Percentiles rank a stretch among this genome's conserved stretches.
phyloP scores from a whole-genome alignment of 2,888 invertebrate species.

The Pyralis farinalis region DNA sequence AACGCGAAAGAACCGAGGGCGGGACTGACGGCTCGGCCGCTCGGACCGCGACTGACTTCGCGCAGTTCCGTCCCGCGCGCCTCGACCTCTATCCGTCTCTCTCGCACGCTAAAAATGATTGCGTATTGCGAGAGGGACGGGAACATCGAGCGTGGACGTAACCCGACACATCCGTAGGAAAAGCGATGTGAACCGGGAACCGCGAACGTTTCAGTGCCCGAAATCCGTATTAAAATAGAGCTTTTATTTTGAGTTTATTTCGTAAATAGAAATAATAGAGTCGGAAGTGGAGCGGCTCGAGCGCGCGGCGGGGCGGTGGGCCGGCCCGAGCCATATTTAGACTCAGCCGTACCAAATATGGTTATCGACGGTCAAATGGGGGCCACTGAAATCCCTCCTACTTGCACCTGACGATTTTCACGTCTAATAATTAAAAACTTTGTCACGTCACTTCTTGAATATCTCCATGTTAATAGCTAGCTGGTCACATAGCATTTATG shows the following conservation, averaged over 20 bases:
- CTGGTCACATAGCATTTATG: conserved; percentile 13
- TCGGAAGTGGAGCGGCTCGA: conserved; percentile 70
- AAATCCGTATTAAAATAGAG: conserved; percentile 78
- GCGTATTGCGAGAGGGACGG: conserved; percentile 49
- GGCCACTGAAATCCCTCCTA: conserved; percentile 90
- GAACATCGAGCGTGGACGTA: conserved; percentile 47
- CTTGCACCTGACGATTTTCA: conserved; percentile 77
- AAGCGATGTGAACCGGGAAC: conserved; percentile 63
- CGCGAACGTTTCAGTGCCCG: conserved; percentile 72
- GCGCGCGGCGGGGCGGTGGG: conserved; percentile 81
- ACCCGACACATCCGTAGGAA: conserved; percentile 79
- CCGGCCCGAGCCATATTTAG: conserved; percentile 91
- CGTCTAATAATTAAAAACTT: conserved; percentile 77
- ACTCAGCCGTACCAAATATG: conserved; percentile 90
- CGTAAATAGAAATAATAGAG: conserved; percentile 81
- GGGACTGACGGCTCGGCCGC: conserved; percentile 81
- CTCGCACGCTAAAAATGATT: conserved; percentile 34
- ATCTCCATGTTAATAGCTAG: conserved; percentile 17
- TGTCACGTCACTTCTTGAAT: conserved; percentile 65
- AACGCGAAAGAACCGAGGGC: conserved; percentile 76
- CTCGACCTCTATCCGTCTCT: conserved; percentile 69
- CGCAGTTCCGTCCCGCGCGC: conserved; percentile 63
- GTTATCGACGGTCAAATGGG: conserved; percentile 89
- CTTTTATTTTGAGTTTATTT: conserved; percentile 80
- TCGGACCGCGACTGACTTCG: conserved; percentile 81